Base-by-base conservation (phyloP, 2,888 invertebrate species). In the Lasioglossum calceatum region DNA sequence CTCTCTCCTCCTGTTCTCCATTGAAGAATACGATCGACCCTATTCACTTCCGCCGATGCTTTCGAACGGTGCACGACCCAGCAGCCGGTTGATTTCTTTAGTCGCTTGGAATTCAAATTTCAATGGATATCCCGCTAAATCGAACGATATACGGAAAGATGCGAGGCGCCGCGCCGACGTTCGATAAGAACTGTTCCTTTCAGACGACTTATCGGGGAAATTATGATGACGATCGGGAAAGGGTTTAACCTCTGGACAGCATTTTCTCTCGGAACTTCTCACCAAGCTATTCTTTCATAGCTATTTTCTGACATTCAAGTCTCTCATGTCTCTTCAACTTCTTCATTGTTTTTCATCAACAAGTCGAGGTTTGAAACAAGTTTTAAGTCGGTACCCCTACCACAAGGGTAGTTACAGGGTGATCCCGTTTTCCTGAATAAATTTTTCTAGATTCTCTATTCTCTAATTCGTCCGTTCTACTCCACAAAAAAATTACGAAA, bases 91-190 rank as follows among this genome's bases (percentile, higher is more conserved):
- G 80, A 85, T 89, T 82, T 61, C 80, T 89, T 85, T 84, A 81
- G 64, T 73, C 83, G 77, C 81, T 85, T 78, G 77, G 83, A 85
- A 83, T 82, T 83, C 89, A 71, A 82, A 81, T 87, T 87, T 85
- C 85, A 85, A 87, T 87, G 50, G 85, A 54, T 54, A 61, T 44
- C 61, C 61, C 19, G 74, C 64, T 58, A 75, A 86, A 86, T 85
- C 76, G 85, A 82, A 47, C 73, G 73, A 77, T 79, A 50, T 72
- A 58, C 50, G 70, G 39, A 39, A 54, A 72, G 32, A 61, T 19
- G 54, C 72, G 47, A 72, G 42, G 76, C 32, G 61, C 77, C 50
- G 50, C 50, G 50, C 50, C 50, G 73, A 73, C 79, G 61, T 72
- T 32, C 75, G 67, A 76, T 77, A 77, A 79, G 76, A 54, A 77